Base-by-base conservation (phyloP, 2,888 invertebrate species). In the Ormyrus pomaceus region DNA sequence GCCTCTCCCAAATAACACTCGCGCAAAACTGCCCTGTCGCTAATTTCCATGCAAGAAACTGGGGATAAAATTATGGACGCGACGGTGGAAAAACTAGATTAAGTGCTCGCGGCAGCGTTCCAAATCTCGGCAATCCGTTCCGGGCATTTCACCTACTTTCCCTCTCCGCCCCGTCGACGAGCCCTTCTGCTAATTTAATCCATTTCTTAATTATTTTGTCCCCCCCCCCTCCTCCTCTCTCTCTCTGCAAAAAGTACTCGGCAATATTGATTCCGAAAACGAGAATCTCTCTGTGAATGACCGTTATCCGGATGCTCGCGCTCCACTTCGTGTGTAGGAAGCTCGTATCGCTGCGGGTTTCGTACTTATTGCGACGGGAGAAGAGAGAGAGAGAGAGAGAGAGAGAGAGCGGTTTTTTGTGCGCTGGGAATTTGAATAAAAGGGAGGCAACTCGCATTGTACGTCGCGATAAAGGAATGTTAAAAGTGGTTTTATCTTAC, bases 81-180 rank as follows among this genome's bases (percentile, higher is more conserved):
- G 34, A 4, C 34, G 34, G 34, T 4, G 34, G 34, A 70, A 70
- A 71, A 71, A 71, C 19, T 77, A 45, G 59, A 78, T 72, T 61
- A 78, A 72, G 61, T 78, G 69, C 34, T 34, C 34, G 59, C 59
- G 66, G 65, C 78, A 61, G 55, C 11, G 72, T 61, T 72, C 66
- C 46, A 59, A 78, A 72, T 78, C 53, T 48, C 66, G 2, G 55
- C 56, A 68, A 78, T 79, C 69, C 51, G 69, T 69, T n/a, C 58
- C 48, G 34, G 5, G 59, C 34, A 4, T 64, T 79, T 62, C 73
- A 51, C 56, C 61, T 68, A 79, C 50, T 79, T 73, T 68, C 46
- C 64, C 11, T 19, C 3, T 1, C 10, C 19, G 51, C 66, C 5
- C 11, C 19, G 10, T 5, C 8, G 13, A 34, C 34, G 34, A 34